Conservation (phyloP, 2,797 vertebrate species). For the Sebastes steindachneri region DNA sequence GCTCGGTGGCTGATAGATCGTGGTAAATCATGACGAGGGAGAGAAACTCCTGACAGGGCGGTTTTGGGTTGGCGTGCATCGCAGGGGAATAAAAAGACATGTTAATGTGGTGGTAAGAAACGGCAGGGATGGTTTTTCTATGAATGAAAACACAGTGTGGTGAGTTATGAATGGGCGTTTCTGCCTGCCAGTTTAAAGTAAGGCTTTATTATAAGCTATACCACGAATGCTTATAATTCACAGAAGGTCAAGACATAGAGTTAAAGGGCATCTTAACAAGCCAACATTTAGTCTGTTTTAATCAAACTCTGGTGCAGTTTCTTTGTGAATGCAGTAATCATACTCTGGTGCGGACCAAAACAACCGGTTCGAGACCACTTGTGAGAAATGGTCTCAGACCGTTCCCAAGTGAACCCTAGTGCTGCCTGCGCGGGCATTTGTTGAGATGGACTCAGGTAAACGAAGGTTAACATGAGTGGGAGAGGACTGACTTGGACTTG, state of each 20-base stretch:
- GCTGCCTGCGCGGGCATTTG: too few species aligned
- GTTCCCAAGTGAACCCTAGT: too few species aligned
- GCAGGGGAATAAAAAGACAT: slow-evolving; percentile 9
- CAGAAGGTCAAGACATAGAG: slow-evolving; percentile 25
- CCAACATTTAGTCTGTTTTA: neutral
- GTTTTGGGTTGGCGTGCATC: slow-evolving; percentile 29
- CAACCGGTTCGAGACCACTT: neutral
- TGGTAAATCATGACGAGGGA: slow-evolving; percentile 47
- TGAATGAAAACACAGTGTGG: slow-evolving; percentile 37
- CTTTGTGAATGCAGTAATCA: neutral
- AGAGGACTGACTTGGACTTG: too few species aligned
- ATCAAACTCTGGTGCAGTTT: neutral
- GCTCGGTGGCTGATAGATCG: slow-evolving; percentile 16
- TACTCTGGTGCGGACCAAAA: neutral
- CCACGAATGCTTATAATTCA: slow-evolving; percentile 42
- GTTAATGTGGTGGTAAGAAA: slow-evolving; percentile 44
- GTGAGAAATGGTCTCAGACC: neutral
- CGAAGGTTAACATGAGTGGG: too few species aligned
- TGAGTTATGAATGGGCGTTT: slow-evolving; percentile 63
- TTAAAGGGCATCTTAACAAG: neutral
- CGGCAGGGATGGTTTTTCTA: slow-evolving; percentile 30
- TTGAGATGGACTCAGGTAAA: too few species aligned
- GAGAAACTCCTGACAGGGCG: slow-evolving; percentile 34
- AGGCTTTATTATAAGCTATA: slow-evolving; percentile 47
- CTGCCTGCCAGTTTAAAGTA: slow-evolving; percentile 27